Evolutionary conservation across 2,888 invertebrate species (phyloP), one percentile per base, ranked within the genome.

Genomic region (Hipparchia semele): DNA sequence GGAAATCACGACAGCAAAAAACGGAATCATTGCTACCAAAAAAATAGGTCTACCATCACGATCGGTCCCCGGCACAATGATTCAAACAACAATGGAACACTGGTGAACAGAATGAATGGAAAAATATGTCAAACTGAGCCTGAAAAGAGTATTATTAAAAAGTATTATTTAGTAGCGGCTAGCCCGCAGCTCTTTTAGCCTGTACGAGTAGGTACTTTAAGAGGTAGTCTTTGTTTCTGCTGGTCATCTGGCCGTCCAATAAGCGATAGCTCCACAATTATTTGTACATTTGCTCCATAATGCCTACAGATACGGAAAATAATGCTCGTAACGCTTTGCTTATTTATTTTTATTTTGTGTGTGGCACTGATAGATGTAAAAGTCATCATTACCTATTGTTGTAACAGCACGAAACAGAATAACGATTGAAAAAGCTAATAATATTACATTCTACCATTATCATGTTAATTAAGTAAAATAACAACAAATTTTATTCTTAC

Each of bases 91-190:
- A 78, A 78, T 77, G 71, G 78, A 73, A 78, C 74, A 74, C 71
- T 76, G 75, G 72, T 65, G 72, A 74, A 73, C 70, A 53, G 76
- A 75, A 76, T 76, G 77, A 78, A 78, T 78, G 77, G 75, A 77
- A 77, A 78, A 78, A 78, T 76, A 78, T 78, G 78, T 78, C 78
- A 78, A 78, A 78, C 74, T 75, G 78, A 76, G 77, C 77, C 77
- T 78, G 77, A 78, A 78, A 77, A 77, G 78, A 73, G 70, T 76
- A 77, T 78, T 78, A 78, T 77, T 78, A 77, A 78, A 78, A 77
- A 77, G 75, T 74, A 76, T 77, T 78, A 77, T 76, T 78, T 77
- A 77, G 77, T 73, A 71, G 77, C 75, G 74, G 74, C 75, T 75
- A 73, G 78, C 72, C 75, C 72, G 72, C 69, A 73, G 78, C 75